These are phyloP conservation scores for Autographa pulchrina DNA, from an alignment of 2,888 invertebrate species.

Conservation along the genomic window DNA sequence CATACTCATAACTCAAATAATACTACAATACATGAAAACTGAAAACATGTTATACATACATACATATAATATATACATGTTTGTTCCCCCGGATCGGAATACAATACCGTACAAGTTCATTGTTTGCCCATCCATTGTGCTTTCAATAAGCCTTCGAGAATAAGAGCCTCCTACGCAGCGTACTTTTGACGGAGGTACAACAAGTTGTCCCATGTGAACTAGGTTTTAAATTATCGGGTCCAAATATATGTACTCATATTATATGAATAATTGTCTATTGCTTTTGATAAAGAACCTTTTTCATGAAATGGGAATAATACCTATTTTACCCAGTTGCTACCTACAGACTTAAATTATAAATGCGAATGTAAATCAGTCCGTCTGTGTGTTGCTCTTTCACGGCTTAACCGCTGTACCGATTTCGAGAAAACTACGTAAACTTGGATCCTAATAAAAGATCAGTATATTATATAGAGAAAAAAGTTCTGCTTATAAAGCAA, in stretches of 20 bases:
- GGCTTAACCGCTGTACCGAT: no score
- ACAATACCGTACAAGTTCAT: slow-evolving; percentile 62
- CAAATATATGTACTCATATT: neutral
- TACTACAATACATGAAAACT: slow-evolving; percentile 41
- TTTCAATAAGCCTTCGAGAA: slow-evolving; percentile 65
- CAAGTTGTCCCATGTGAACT: slow-evolving; percentile 24
- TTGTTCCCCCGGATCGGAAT: slow-evolving; percentile 20
- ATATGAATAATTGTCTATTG: no score
- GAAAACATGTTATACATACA: slow-evolving; percentile 49
- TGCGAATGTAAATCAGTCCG: no score
- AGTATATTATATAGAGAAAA: no score
- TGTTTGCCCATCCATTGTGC: slow-evolving; percentile 65
- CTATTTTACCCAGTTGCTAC: no score
- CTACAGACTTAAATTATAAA: no score
- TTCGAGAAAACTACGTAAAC: no score
- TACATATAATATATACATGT: slow-evolving; percentile 23
- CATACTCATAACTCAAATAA: slow-evolving; percentile 49
- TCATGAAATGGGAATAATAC: no score
- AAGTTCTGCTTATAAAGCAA: no score
- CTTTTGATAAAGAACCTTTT: no score
- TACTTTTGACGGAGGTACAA: slow-evolving; percentile 39
- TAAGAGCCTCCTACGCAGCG: slow-evolving; percentile 41
- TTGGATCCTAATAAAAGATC: no score
- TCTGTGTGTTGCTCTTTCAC: no score
- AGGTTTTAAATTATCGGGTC: slow-evolving; percentile 50